phyloP scores from a whole-genome alignment of 2,888 invertebrate genomes.

The Phyllotreta cruciferae region DNA sequence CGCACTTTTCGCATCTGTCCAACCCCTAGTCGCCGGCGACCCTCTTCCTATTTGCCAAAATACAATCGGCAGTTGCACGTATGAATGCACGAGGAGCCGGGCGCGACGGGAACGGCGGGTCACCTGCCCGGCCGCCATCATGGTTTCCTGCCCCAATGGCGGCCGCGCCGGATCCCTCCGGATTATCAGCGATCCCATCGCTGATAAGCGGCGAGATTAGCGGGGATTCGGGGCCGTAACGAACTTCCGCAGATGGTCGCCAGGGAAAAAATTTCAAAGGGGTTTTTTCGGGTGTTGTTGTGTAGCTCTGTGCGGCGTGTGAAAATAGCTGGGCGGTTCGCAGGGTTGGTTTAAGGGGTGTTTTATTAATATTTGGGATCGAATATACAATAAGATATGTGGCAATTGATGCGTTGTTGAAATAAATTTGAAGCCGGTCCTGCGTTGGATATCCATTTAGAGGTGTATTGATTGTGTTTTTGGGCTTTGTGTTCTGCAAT shows the following conservation, averaged over 20 bases:
- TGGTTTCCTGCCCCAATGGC: conserved; percentile 58
- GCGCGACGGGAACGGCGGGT: conserved; percentile 45
- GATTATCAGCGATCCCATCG: conserved; percentile 57
- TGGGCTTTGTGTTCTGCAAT: conserved; percentile 18
- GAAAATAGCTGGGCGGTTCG: conserved; percentile 44
- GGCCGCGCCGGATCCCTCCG: conserved; percentile 46
- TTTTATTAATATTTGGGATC: too few relatives aligned
- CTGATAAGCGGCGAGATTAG: conserved; percentile 58
- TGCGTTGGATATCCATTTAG: conserved; percentile 11
- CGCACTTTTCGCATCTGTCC: conserved; percentile 40
- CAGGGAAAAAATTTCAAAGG: conserved; percentile 38
- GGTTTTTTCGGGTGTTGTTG: conserved; percentile 33
- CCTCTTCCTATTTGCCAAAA: conserved; percentile 40
- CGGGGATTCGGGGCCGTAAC: conserved; percentile 61
- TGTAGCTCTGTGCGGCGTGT: conserved; percentile 42
- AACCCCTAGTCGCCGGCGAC: conserved; percentile 23
- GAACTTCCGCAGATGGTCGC: conserved; percentile 61
- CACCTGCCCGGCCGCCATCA: conserved; percentile 59
- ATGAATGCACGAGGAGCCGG: conserved; percentile 17
- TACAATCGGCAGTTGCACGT: conserved; percentile 25
- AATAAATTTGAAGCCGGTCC: conserved; percentile 1
- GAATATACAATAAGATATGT: too few relatives aligned
- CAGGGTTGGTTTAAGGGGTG: conserved; percentile 21
- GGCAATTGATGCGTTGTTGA: too few relatives aligned
- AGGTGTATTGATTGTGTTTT: conserved; percentile 28